A percentile compares a stretch with the other conserved stretches of the same genome.
Evolutionary conservation across 2,113 vertebrate species (phyloP).

Genomic region (Indicator maculatus): DNA sequence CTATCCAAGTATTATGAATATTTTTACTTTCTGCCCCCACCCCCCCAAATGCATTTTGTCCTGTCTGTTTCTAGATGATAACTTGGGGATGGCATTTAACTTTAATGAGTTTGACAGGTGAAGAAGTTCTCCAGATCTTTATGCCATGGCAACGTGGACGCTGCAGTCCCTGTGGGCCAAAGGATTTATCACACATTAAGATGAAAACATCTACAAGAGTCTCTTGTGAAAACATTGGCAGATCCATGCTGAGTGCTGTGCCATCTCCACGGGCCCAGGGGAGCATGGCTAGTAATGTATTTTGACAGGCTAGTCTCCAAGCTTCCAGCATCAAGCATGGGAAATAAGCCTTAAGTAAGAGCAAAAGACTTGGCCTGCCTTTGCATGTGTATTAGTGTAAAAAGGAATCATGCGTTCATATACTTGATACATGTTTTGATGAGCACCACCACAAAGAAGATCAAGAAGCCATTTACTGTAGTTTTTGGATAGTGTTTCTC

Average conservation of each 20-base stretch:
- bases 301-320: neutral
- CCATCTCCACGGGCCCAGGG: neutral
- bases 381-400: neutral
- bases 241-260: neutral
- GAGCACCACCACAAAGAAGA: neutral
- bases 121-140: neutral
- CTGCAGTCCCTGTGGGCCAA: neutral
- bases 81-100: neutral
- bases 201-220: neutral
- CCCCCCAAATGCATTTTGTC: neutral
- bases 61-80: neutral
- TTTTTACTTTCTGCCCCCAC: neutral
- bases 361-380: neutral
- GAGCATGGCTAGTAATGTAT: neutral
- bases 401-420: neutral
- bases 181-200: neutral
- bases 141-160: neutral
- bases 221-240: neutral
- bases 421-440: neutral
- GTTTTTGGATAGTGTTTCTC: neutral
- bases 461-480: slow-evolving; percentile 38
- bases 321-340: neutral
- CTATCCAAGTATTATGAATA: neutral
- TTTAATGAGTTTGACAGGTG: neutral
- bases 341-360: slow-evolving; percentile 7